Base-by-base conservation (phyloP, 2,113 vertebrate genomes). In the Progne subis region DNA sequence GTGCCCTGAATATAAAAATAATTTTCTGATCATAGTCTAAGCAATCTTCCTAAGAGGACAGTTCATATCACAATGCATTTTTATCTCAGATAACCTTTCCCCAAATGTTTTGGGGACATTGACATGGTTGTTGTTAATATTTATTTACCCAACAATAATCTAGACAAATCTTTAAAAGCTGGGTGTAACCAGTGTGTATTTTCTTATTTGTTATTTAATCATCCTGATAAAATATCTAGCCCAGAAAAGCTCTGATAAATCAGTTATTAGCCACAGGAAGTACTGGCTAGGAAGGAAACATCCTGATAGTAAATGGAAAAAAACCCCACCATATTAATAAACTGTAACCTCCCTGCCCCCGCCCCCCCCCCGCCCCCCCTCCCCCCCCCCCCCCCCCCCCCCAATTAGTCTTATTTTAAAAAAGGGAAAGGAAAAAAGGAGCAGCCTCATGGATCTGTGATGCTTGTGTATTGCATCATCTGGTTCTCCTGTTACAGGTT, bases 151-250 rank as follows among this genome's bases (percentile, higher is more conserved):
- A 86, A 61, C 3, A 82, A 74, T 50, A 77, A 92, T 81, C 26
- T 93, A 84, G 70, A 70, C 68, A 95, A 94, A 88, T 93, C 59
- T 89, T 89, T 95, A 82, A 92, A 92, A 88, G 65, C 37, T 88
- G 25, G 18, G 71, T 64, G 75, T 94, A 95, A 91, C 39, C 57
- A 84, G 43, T 92, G 65, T 95, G 84, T 72, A 92, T 95, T 96
- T 96, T 90, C 69, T 92, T 85, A 86, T 90, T 96, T 94, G 83
- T 77, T 94, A 93, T 75, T 91, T 97, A 93, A 91, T 96, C 78
- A 95, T 83, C 53, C 61, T 86, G 81, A 91, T 87, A 94, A 94
- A 96, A 90, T 69, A 68, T 32, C 67, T 93, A 91, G 52, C 61
- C 69, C 72, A 61, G 37, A 90, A 59, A 87, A 90, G 18, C 13